These are phyloP conservation scores for Hypolimnas misippus DNA, from an alignment of 2,888 invertebrate genomes.

Conservation along the genomic window DNA sequence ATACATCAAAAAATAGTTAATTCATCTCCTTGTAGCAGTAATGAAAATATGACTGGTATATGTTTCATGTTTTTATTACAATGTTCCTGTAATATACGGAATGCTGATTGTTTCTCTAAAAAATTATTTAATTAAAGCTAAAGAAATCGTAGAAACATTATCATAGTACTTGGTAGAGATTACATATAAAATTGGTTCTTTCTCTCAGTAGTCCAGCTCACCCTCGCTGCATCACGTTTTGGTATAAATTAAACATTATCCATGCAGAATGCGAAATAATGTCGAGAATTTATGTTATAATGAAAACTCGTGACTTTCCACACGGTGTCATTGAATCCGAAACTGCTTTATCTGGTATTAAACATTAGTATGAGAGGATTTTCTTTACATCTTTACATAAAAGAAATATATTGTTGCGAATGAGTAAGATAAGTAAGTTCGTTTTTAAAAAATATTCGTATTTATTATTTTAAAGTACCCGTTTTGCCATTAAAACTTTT, in stretches of 20 bases:
- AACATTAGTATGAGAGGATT: neutral
- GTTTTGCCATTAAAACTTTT: too few relatives aligned
- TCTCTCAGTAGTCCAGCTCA: constrained; percentile 26
- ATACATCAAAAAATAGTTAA: too few relatives aligned
- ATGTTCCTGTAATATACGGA: too few relatives aligned
- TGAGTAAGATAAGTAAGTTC: too few relatives aligned
- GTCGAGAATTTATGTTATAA: constrained; percentile 21
- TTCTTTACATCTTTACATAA: neutral
- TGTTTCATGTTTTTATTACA: too few relatives aligned
- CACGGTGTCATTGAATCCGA: constrained; percentile 18
- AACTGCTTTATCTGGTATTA: neutral
- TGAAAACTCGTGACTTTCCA: constrained; percentile 31
- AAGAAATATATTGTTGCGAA: neutral
- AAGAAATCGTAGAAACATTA: neutral
- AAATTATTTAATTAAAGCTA: neutral
- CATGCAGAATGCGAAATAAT: constrained; percentile 21
- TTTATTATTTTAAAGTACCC: too few relatives aligned
- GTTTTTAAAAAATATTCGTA: too few relatives aligned
- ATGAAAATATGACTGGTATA: too few relatives aligned
- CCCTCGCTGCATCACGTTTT: constrained; percentile 30
- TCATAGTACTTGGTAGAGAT: constrained; percentile 18
- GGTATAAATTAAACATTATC: constrained; percentile 33
- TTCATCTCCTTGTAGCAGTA: too few relatives aligned
- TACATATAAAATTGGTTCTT: constrained; percentile 27
- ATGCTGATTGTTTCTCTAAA: too few relatives aligned